phyloP scores from a whole-genome alignment of 2,888 invertebrate species.

The Amblyjoppa fuscipennis region DNA sequence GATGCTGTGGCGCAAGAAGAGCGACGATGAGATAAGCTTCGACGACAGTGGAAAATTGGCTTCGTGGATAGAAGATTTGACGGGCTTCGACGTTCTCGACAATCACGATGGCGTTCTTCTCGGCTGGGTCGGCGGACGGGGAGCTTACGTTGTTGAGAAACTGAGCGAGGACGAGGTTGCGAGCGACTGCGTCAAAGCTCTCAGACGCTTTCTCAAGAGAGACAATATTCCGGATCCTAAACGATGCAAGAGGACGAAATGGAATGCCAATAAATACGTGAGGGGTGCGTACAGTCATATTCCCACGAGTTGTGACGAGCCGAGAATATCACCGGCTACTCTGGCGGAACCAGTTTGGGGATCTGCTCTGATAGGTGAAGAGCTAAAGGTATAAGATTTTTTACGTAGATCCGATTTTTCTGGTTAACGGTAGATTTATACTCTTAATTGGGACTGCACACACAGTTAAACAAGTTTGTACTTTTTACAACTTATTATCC shows the following conservation, averaged over 20 bases:
- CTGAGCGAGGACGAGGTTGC: slow-evolving; percentile 86
- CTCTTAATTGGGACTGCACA: background rate
- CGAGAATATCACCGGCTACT: slow-evolving; percentile 82
- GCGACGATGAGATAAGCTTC: slow-evolving; percentile 46
- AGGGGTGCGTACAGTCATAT: slow-evolving; percentile 88
- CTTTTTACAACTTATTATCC: too few relatives aligned
- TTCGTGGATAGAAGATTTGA: slow-evolving; percentile 87
- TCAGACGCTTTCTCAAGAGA: slow-evolving; percentile 86
- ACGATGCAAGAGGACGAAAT: slow-evolving; percentile 86
- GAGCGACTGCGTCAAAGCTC: slow-evolving; percentile 86
- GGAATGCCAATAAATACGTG: slow-evolving; percentile 87
- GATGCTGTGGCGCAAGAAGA: slow-evolving; percentile 85
- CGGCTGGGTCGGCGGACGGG: slow-evolving; percentile 89
- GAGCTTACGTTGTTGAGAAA: slow-evolving; percentile 87
- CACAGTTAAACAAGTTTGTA: too few relatives aligned
- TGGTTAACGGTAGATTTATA: background rate
- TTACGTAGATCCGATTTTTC: background rate
- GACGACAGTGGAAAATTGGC: slow-evolving; percentile 72
- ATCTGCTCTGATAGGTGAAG: slow-evolving; percentile 69
- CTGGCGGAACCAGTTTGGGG: slow-evolving; percentile 85
- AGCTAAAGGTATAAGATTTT: slow-evolving; percentile 71
- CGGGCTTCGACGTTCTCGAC: slow-evolving; percentile 89
- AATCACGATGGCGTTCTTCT: slow-evolving; percentile 86
- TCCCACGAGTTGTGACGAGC: slow-evolving; percentile 86
- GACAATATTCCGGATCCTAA: slow-evolving; percentile 85